Conservation (phyloP, 2,113 vertebrate genomes). For the Rhea pennata region DNA sequence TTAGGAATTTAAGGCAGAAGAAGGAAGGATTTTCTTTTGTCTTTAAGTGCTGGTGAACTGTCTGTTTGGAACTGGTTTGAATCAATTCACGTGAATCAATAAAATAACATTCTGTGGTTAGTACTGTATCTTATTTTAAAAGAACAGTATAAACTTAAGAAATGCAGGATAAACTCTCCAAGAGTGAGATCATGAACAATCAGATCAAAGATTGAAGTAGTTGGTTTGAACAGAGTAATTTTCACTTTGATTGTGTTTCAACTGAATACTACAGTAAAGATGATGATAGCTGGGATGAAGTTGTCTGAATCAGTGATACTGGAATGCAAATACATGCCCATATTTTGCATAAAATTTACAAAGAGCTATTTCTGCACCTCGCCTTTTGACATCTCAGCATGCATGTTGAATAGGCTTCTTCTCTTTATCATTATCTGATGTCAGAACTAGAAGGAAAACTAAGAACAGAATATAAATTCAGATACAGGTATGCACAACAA, state of each 20-base stretch:
- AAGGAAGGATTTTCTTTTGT: neutral
- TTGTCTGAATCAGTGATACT: conserved; percentile 43
- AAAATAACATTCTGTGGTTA: neutral
- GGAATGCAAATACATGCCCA: conserved; percentile 21
- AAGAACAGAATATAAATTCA: neutral
- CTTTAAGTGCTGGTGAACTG: neutral
- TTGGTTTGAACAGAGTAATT: conserved; percentile 45
- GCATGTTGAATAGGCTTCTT: neutral
- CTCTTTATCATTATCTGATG: conserved; percentile 31
- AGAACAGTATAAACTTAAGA: neutral
- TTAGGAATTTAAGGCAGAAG: neutral
- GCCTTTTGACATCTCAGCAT: conserved; percentile 42
- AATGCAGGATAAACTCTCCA: neutral
- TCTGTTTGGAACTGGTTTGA: neutral
- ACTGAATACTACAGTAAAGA: neutral
- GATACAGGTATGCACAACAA: neutral
- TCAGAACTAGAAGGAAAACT: conserved; percentile 27
- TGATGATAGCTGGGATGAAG: conserved; percentile 46
- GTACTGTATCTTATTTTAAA: neutral
- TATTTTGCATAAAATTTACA: conserved; percentile 41
- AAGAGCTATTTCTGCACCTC: conserved; percentile 24
- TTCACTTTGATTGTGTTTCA: conserved; percentile 41
- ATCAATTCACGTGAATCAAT: neutral
- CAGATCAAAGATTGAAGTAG: conserved; percentile 11
- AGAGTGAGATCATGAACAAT: neutral